These are phyloP conservation scores for Myotis myotis DNA, from an alignment of 2,797 vertebrate species.

Conservation along the genomic window DNA sequence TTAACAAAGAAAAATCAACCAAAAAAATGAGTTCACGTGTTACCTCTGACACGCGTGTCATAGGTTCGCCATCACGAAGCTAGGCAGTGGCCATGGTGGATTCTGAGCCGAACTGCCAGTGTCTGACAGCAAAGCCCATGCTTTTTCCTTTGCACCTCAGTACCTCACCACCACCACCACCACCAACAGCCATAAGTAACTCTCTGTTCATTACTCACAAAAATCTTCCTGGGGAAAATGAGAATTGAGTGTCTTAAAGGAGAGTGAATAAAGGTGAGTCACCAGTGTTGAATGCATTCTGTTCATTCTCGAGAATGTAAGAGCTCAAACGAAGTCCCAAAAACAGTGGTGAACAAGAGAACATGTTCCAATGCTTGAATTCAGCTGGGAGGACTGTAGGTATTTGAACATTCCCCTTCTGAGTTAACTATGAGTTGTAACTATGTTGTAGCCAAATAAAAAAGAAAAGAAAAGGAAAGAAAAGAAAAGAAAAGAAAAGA, in stretches of 20 bases:
- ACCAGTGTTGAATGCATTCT: not conserved
- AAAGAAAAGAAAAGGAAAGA: no score
- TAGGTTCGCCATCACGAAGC: no score
- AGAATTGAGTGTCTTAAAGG: not conserved
- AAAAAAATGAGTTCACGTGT: no score
- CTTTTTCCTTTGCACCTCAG: not conserved
- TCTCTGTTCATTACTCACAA: not conserved
- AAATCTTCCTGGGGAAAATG: not conserved
- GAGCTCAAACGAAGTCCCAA: not conserved
- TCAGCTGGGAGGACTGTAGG: not conserved
- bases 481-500: not conserved
- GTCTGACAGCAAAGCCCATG: not conserved
- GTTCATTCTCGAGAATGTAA: not conserved
- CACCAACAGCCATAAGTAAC: not conserved
- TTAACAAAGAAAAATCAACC: no score
- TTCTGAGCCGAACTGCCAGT: not conserved
- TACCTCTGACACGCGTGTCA: no score
- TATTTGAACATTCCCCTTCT: not conserved
- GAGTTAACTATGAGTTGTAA: not conserved
- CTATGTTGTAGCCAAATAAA: not conserved
- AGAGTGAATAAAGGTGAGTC: not conserved
- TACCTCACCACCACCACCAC: not conserved
- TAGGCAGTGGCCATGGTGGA: not conserved
- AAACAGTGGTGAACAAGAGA: not conserved
- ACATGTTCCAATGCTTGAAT: not conserved